These are phyloP conservation scores for Drosophila orosa DNA, from an alignment of 1,140 invertebrate genomes.

Conservation along the genomic window DNA sequence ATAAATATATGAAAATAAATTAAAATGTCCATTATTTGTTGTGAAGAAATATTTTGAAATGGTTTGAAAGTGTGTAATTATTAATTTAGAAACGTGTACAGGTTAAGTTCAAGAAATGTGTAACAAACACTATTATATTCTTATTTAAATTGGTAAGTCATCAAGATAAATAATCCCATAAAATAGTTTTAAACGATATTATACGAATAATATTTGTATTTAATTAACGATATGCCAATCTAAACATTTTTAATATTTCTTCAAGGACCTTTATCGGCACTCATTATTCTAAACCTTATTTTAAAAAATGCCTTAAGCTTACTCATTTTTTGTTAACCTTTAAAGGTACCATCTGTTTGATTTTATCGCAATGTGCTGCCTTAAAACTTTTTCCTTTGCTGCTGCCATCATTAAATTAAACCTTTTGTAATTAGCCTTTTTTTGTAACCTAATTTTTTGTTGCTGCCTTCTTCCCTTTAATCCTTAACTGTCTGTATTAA, in stretches of 20 bases:
- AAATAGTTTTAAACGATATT: not conserved
- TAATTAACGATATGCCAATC: not conserved
- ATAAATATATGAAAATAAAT: not conserved
- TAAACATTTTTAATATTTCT: not conserved
- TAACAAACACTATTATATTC: not conserved
- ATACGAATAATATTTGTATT: not conserved
- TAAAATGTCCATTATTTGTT: not conserved
- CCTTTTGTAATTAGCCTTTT: constrained; percentile 27
- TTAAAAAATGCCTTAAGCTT: not conserved
- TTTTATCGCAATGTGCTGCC: constrained; percentile 7
- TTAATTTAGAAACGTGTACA: too few relatives aligned
- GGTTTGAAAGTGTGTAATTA: too few relatives aligned
- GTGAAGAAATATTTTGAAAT: too few relatives aligned
- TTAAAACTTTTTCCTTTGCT: constrained; percentile 11
- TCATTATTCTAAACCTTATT: not conserved
- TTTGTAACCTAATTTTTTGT: not conserved
- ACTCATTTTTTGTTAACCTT: constrained; percentile 1
- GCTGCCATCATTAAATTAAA: constrained; percentile 10
- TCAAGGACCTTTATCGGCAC: not conserved
- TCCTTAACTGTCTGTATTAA: constrained; percentile 10
- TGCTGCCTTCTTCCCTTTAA: not conserved
- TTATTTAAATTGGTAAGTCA: fast-evolving
- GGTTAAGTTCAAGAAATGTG: too few relatives aligned
- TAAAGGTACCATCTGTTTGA: constrained; percentile 7
- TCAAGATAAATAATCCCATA: not conserved